A percentile compares a stretch with the other conserved stretches of the same genome.
phyloP scores from a whole-genome alignment of 2,113 vertebrate species.

The Odocoileus hemionus region DNA sequence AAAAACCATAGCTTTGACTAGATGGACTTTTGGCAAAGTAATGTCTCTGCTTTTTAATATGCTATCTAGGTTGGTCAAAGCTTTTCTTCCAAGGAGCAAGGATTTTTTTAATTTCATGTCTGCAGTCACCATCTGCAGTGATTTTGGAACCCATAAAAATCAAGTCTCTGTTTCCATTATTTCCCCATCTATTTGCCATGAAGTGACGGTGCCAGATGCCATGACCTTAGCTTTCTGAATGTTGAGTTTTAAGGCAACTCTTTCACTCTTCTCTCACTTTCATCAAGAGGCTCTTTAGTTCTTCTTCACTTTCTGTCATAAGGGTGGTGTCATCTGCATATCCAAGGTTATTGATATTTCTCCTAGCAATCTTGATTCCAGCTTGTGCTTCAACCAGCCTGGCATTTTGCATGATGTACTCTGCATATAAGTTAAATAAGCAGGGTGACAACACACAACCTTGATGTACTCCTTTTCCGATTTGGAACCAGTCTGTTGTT shows the following conservation, averaged over 20 bases:
- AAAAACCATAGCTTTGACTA: neutral
- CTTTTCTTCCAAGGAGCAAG: neutral
- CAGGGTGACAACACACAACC: neutral
- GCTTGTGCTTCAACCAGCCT: neutral
- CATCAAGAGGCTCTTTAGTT: neutral
- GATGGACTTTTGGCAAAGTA: neutral
- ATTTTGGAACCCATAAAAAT: neutral
- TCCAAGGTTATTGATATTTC: neutral
- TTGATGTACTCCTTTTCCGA: neutral
- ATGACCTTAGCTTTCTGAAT: neutral
- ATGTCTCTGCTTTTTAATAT: neutral
- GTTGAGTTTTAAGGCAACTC: neutral
- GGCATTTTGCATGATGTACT: neutral
- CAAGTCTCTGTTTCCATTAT: neutral
- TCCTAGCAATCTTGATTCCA: neutral
- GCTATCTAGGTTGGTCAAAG: neutral
- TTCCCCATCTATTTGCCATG: neutral
- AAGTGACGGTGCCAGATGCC: neutral
- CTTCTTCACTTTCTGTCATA: neutral
- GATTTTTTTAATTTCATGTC: neutral
- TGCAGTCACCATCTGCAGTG: neutral
- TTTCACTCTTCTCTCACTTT: neutral
- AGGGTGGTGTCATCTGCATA: neutral
- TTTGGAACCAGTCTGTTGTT: neutral
- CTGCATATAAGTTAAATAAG: neutral